phyloP scores from a whole-genome alignment of 2,797 vertebrate genomes.

The Sciaenops ocellatus region DNA sequence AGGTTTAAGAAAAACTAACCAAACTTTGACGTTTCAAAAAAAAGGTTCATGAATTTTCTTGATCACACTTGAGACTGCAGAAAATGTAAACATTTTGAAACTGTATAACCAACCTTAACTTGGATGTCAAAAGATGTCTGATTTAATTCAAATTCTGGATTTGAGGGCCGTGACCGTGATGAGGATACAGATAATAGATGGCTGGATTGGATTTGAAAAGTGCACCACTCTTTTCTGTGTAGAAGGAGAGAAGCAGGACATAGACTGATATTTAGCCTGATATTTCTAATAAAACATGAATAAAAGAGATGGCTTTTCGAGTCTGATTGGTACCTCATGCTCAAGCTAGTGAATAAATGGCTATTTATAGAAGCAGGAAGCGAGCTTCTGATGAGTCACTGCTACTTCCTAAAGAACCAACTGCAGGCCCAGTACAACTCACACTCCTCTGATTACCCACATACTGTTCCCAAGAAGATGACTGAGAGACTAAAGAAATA shows the following conservation, averaged over 20 bases:
- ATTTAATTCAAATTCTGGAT: not conserved
- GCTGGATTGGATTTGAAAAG: not conserved
- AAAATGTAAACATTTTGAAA: conserved; percentile 5
- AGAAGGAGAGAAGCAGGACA: not conserved
- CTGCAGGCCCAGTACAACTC: conserved; percentile 40
- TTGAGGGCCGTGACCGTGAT: not conserved
- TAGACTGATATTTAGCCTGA: conserved; percentile 4
- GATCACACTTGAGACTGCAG: not conserved
- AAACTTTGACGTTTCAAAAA: not conserved
- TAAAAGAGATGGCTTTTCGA: conserved; percentile 22
- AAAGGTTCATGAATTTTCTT: not conserved
- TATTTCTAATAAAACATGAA: conserved; percentile 35
- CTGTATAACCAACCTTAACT: not conserved
- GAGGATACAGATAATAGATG: too few relatives aligned
- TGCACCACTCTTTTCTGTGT: conserved; percentile 1
- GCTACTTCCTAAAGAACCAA: conserved; percentile 69
- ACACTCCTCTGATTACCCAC: conserved; percentile 54
- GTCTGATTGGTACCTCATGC: conserved; percentile 55
- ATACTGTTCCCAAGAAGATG: conserved; percentile 30
- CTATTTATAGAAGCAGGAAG: conserved; percentile 78
- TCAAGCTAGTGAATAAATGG: conserved; percentile 60
- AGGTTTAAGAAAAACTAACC: not conserved
- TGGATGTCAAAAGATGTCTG: not conserved
- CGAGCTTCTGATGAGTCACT: conserved; percentile 72
- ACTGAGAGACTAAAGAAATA: conserved; percentile 22